Percentiles rank a stretch among this genome's conserved stretches.
phyloP scores from a whole-genome alignment of 2,888 invertebrate genomes.

The Calameuta filiformis region DNA sequence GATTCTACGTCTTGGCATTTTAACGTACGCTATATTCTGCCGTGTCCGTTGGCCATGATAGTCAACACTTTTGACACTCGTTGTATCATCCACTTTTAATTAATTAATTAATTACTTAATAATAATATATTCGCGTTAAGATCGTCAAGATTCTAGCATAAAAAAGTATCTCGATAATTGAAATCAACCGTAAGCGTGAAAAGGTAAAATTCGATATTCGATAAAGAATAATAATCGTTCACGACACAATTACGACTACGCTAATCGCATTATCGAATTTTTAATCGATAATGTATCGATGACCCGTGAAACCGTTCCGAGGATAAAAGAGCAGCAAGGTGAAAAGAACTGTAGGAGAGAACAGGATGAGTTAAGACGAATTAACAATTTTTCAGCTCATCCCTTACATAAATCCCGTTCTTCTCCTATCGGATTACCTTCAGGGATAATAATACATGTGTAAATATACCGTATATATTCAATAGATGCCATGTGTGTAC shows the following conservation, averaged over 20 bases:
- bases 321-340: neutral
- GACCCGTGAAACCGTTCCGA: neutral
- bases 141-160: neutral
- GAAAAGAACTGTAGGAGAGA: neutral
- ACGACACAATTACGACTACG: neutral
- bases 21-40: neutral
- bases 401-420: neutral
- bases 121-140: neutral
- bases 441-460: neutral
- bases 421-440: conserved; percentile 1
- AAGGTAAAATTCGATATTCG: neutral
- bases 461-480: conserved; percentile 2
- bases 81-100: neutral
- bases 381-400: neutral
- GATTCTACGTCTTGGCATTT: neutral
- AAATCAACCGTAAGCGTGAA: neutral
- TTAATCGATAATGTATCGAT: neutral
- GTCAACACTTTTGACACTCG: neutral
- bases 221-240: neutral
- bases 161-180: neutral
- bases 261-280: neutral
- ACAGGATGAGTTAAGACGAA: neutral
- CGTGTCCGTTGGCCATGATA: neutral
- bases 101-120: neutral
- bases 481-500: conserved; percentile 1